Evolutionary conservation across 37 sponge, comb jelly and placozoan species (phyloP).

Genomic region (Chondrosia reniformis): DNA sequence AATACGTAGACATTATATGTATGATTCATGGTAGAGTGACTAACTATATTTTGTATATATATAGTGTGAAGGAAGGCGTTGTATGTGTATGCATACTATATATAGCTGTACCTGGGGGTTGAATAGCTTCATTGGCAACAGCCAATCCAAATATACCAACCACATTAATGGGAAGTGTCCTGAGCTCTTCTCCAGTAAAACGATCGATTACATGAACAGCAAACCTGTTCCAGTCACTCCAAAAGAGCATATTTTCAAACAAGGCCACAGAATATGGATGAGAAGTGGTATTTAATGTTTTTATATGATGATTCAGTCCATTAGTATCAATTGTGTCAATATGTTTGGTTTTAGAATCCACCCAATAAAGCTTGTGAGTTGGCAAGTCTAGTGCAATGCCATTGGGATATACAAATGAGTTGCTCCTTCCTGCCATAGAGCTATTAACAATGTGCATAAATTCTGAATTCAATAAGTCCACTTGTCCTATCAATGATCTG

Average conservation of each 20-base stretch:
- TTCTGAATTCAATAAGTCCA: background rate
- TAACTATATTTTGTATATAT: background rate
- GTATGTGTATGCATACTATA: background rate
- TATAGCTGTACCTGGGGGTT: background rate
- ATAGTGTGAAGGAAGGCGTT: background rate
- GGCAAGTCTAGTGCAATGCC: constrained; percentile 24
- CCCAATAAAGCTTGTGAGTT: constrained; percentile 12
- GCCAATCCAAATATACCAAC: background rate
- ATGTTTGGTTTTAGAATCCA: constrained; percentile 9
- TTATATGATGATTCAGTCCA: background rate
- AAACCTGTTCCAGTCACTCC: background rate
- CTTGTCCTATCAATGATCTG: background rate
- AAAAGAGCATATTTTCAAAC: constrained; percentile 4
- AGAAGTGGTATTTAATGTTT: background rate
- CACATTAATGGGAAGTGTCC: background rate
- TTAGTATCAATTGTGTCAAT: background rate
- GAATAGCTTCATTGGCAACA: background rate
- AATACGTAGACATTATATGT: too few species aligned
- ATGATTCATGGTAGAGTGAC: background rate
- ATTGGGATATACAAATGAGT: too few species aligned
- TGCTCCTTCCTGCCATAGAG: background rate
- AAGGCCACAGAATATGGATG: constrained; percentile 13
- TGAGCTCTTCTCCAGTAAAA: background rate
- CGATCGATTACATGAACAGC: background rate
- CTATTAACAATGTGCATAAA: background rate